phyloP scores from a whole-genome alignment of 2,113 vertebrate genomes.

The Galemys pyrenaicus region DNA sequence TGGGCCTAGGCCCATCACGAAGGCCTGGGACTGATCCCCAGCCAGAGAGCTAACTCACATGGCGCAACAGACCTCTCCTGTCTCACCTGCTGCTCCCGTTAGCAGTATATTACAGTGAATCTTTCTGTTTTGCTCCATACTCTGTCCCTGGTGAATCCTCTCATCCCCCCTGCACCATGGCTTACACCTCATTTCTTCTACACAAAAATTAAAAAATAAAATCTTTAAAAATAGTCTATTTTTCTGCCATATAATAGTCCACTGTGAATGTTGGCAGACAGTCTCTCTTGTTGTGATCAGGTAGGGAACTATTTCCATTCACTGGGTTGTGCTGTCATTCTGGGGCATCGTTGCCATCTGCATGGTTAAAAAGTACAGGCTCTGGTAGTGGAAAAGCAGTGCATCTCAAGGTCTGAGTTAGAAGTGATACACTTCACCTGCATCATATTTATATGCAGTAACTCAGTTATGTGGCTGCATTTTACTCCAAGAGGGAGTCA shows the following conservation, averaged over 20 bases:
- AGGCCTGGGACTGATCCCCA: too few relatives aligned
- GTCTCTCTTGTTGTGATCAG: background rate
- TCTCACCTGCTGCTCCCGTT: too few relatives aligned
- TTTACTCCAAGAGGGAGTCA: background rate
- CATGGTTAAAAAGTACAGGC: background rate
- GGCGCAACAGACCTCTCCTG: too few relatives aligned
- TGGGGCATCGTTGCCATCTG: background rate
- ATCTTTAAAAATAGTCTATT: background rate
- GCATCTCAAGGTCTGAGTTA: background rate
- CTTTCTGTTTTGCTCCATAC: too few relatives aligned
- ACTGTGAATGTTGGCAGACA: background rate
- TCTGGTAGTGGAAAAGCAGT: background rate
- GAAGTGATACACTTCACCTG: background rate
- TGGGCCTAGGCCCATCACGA: too few relatives aligned
- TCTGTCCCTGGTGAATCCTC: too few relatives aligned
- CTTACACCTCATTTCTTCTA: too few relatives aligned
- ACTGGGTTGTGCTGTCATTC: background rate
- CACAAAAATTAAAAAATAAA: too few relatives aligned
- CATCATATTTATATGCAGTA: background rate
- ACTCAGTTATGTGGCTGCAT: background rate
- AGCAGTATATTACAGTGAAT: too few relatives aligned
- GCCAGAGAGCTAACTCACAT: too few relatives aligned
- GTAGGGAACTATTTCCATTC: background rate
- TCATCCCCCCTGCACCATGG: too few relatives aligned
- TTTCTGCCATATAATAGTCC: background rate